Percentiles rank a stretch among this genome's conserved stretches.
phyloP scores from a whole-genome alignment of 92 coral and sea anemone genomes.

The Epizoanthus rinbou region DNA sequence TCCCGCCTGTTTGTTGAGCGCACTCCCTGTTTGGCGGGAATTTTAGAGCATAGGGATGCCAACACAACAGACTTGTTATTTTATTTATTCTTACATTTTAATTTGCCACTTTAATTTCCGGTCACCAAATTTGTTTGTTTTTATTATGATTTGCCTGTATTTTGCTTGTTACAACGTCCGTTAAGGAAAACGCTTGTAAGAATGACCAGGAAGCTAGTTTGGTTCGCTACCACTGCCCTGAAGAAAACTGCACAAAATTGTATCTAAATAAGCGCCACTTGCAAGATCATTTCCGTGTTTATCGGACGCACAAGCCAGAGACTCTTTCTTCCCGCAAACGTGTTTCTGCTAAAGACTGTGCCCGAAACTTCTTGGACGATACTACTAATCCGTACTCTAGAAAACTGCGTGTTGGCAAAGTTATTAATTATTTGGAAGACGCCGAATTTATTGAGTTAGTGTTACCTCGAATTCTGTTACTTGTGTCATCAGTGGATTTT shows the following conservation, averaged over 20 bases:
- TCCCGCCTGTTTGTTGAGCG: constrained; percentile 34
- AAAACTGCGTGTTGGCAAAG: no score
- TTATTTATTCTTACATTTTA: constrained; percentile 17
- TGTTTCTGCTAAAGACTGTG: no score
- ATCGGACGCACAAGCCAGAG: no score
- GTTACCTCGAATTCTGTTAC: no score
- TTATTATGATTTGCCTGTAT: constrained; percentile 14
- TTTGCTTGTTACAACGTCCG: constrained; percentile 14
- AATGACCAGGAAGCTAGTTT: constrained; percentile 33
- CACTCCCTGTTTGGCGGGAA: constrained; percentile 27
- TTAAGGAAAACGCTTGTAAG: constrained; percentile 14
- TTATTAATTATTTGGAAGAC: no score
- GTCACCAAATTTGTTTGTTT: constrained; percentile 31
- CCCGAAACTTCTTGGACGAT: no score
- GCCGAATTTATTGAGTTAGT: no score
- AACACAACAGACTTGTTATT: constrained; percentile 25
- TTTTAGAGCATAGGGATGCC: constrained; percentile 5
- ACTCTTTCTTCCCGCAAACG: no score
- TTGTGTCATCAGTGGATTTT: no score
- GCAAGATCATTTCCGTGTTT: no score
- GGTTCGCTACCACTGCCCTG: constrained; percentile 23
- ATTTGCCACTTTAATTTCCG: constrained; percentile 26
- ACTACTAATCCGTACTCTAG: no score
- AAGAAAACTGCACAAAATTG: background rate
- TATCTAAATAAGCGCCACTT: no score